A percentile compares a stretch with the other conserved stretches of the same genome.
Conservation (phyloP, 2,888 invertebrate species). For the Cetonia aurata region DNA sequence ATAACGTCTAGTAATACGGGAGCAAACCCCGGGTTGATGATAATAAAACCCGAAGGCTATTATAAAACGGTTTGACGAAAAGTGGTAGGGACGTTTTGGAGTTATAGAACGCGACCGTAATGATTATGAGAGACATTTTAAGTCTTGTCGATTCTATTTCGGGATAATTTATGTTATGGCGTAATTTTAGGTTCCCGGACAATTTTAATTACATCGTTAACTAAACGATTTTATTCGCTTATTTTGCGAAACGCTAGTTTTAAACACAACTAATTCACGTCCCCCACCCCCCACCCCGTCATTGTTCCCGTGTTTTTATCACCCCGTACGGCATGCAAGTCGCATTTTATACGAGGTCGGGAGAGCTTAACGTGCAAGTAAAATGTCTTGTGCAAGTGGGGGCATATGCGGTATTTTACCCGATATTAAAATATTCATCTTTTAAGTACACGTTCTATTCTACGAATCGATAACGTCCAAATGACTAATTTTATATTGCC, state of each 20-base stretch:
- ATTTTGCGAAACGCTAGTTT: conserved; percentile 9
- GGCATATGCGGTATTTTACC: conserved; percentile 31
- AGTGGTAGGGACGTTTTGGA: conserved; percentile 14
- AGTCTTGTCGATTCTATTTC: conserved; percentile 29
- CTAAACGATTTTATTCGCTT: conserved; percentile 22
- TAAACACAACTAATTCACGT: too few species aligned
- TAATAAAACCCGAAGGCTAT: too few species aligned
- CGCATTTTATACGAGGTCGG: conserved; percentile 27
- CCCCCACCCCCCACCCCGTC: background rate
- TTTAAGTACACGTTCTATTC: conserved; percentile 28
- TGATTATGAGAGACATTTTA: conserved; percentile 8
- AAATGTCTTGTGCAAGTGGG: conserved; percentile 6
- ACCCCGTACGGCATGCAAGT: conserved; percentile 23
- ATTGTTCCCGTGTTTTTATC: conserved; percentile 12
- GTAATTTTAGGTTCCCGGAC: conserved; percentile 24
- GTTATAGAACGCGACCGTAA: conserved; percentile 32
- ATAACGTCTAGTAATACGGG: background rate
- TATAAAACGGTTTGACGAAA: too few species aligned
- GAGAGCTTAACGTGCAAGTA: background rate
- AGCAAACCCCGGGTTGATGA: too few species aligned
- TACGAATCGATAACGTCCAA: conserved; percentile 26
- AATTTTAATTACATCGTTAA: conserved; percentile 34
- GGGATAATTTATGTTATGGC: conserved; percentile 25
- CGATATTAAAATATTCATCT: conserved; percentile 37
- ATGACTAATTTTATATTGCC: conserved; percentile 38